Evolutionary conservation across 2,113 vertebrate genomes (phyloP).

Genomic region (Engystomops pustulosus): DNA sequence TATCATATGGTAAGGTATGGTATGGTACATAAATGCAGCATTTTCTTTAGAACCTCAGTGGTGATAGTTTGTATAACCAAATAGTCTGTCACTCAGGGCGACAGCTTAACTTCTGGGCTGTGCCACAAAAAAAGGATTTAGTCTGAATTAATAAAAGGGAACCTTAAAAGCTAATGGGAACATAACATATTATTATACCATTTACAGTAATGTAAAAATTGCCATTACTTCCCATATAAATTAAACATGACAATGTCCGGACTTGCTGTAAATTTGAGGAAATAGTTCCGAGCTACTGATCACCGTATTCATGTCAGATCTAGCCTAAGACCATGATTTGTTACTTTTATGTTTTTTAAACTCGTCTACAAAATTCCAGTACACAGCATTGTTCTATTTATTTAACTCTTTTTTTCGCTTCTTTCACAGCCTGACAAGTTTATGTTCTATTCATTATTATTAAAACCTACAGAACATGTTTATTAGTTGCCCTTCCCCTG

Average conservation of each 20-base stretch:
- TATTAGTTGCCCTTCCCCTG: too few relatives aligned
- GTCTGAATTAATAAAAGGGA: slow-evolving; percentile 34
- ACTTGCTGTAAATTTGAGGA: slow-evolving; percentile 14
- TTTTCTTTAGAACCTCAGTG: not conserved
- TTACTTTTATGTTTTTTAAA: not conserved
- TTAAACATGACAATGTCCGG: not conserved
- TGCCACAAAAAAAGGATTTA: slow-evolving; percentile 16
- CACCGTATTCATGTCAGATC: not conserved
- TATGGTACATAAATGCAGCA: not conserved
- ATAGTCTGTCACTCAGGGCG: not conserved
- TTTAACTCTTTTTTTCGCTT: not conserved
- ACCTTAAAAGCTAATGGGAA: slow-evolving; percentile 24
- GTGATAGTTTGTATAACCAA: slow-evolving; percentile 3
- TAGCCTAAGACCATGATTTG: not conserved
- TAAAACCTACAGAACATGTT: not conserved
- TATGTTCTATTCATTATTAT: not conserved
- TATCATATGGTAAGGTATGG: too few relatives aligned
- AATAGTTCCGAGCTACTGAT: slow-evolving; percentile 5
- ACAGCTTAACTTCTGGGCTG: slow-evolving; percentile 28
- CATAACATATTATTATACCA: slow-evolving; percentile 32
- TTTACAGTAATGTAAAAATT: slow-evolving; percentile 39
- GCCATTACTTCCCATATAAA: slow-evolving; percentile 30
- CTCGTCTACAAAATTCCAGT: not conserved
- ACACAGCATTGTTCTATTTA: not conserved
- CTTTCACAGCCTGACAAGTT: not conserved